phyloP scores from a whole-genome alignment of 2,888 invertebrate species.

The Balanococcus diminutus region DNA sequence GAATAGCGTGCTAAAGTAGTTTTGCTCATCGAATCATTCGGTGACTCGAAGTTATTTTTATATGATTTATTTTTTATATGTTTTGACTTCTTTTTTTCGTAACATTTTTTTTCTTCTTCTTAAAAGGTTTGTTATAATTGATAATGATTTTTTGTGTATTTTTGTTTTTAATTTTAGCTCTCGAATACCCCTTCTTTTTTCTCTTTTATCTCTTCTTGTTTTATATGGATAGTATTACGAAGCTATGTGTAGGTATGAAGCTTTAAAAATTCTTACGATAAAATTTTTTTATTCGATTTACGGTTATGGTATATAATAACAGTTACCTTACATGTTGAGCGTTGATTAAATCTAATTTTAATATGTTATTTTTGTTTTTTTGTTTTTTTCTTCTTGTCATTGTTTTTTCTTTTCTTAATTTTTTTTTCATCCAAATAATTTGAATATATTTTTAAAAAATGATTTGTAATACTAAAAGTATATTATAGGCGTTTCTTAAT shows the following conservation, averaged over 20 bases:
- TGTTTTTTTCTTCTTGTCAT: slow-evolving; percentile 32
- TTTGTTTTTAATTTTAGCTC: slow-evolving; percentile 14
- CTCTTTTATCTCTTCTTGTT: not conserved
- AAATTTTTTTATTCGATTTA: slow-evolving; percentile 7
- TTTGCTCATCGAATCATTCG: slow-evolving; percentile 9
- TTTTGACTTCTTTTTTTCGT: slow-evolving; percentile 6
- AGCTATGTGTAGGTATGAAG: slow-evolving; percentile 28
- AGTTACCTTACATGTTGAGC: slow-evolving; percentile 48
- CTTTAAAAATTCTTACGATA: slow-evolving; percentile 39
- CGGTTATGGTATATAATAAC: slow-evolving; percentile 37
- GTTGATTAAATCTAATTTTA: slow-evolving; percentile 47
- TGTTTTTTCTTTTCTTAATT: slow-evolving; percentile 13
- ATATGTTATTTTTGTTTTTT: slow-evolving; percentile 44
- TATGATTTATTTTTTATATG: slow-evolving; percentile 23
- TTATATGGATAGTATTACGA: slow-evolving; percentile 21
- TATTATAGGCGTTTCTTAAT: not conserved
- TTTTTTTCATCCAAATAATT: slow-evolving; percentile 40
- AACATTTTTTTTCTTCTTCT: slow-evolving; percentile 20
- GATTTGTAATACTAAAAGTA: not conserved
- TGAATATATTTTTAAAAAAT: not conserved
- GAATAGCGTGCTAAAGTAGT: slow-evolving; percentile 19
- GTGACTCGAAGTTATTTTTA: slow-evolving; percentile 20
- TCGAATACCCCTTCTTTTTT: slow-evolving; percentile 3
- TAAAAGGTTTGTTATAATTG: slow-evolving; percentile 14
- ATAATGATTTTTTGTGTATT: slow-evolving; percentile 16